phyloP scores from a whole-genome alignment of 2,797 vertebrate genomes.

The Thalassophryne amazonica region DNA sequence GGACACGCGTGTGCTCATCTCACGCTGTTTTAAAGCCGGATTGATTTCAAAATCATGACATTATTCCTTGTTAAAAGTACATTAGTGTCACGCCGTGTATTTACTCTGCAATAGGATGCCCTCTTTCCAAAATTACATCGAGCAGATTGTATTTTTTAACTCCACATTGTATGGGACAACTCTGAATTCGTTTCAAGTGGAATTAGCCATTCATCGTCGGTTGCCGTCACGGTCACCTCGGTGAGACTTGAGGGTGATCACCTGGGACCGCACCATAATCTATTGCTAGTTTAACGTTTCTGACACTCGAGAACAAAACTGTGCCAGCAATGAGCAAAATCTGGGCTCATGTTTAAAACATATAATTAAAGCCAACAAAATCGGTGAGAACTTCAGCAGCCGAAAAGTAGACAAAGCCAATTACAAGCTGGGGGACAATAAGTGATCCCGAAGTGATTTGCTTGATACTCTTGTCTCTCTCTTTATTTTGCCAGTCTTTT shows the following conservation, averaged over 20 bases:
- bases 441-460: constrained; percentile 11
- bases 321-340: not conserved
- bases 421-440: not conserved
- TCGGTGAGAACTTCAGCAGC: not conserved
- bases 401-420: not conserved
- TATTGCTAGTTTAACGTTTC: constrained; percentile 3
- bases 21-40: constrained; percentile 22
- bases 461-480: not conserved
- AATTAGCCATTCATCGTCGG: constrained; percentile 34
- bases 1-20: constrained; percentile 22
- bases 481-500: constrained; percentile 5
- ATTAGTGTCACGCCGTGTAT: constrained; percentile 52
- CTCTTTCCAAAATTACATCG: constrained; percentile 38
- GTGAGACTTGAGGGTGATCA: constrained; percentile 20
- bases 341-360: not conserved
- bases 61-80: constrained; percentile 64
- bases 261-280: constrained; percentile 26
- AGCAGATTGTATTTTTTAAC: constrained; percentile 20
- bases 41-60: constrained; percentile 41
- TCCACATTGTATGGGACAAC: not conserved
- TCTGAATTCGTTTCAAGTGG: constrained; percentile 14
- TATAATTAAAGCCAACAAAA: constrained; percentile 22
- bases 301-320: not conserved
- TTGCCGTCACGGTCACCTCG: constrained; percentile 13
- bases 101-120: constrained; percentile 33